phyloP scores from a whole-genome alignment of 2,888 invertebrate species.

The Meghimatium bilineatum region DNA sequence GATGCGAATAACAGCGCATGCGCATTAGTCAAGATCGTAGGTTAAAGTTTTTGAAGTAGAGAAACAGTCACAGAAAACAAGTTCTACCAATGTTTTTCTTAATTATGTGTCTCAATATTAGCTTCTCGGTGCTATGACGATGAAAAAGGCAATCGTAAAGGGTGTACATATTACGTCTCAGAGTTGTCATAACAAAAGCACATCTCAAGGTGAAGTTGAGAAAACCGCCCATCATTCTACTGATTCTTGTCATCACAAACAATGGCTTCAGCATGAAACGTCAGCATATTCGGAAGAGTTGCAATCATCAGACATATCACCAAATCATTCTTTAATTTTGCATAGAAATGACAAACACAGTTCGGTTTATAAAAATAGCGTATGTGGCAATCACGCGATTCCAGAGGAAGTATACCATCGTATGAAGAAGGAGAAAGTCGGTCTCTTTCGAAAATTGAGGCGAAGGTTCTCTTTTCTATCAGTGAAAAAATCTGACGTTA shows the following conservation, averaged over 20 bases:
- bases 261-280: neutral
- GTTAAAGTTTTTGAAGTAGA: neutral
- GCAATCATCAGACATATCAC: neutral
- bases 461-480: constrained; percentile 62
- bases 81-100: neutral
- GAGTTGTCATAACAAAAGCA: constrained; percentile 42
- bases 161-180: constrained; percentile 59
- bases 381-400: neutral
- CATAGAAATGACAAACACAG: constrained; percentile 24
- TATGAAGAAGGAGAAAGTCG: constrained; percentile 63
- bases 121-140: constrained; percentile 54
- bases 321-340: neutral
- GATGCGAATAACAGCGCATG: constrained; percentile 34
- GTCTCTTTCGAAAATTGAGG: constrained; percentile 63
- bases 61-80: neutral
- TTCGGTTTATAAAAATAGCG: neutral
- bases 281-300: neutral
- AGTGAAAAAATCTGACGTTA: constrained; percentile 57
- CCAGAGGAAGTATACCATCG: constrained; percentile 18
- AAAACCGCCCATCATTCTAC: neutral
- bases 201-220: constrained; percentile 43
- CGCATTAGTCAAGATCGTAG: constrained; percentile 36
- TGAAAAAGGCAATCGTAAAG: constrained; percentile 65
- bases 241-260: neutral
- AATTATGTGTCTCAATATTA: constrained; percentile 32